Conservation (phyloP, 2,888 invertebrate species). For the Calliphora vomitoria region DNA sequence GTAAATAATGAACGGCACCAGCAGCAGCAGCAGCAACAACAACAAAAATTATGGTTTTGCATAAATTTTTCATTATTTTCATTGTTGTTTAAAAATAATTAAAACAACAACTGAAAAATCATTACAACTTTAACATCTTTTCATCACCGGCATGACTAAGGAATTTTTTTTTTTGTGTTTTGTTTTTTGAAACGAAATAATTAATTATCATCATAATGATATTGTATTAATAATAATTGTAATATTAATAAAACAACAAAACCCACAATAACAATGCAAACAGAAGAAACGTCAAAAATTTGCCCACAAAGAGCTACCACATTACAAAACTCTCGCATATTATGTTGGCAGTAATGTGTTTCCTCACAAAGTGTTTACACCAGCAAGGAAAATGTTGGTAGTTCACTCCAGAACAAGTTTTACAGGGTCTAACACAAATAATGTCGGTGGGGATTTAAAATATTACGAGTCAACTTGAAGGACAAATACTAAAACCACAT, state of each 20-base stretch:
- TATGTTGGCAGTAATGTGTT: background rate
- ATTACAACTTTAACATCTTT: slow-evolving; percentile 34
- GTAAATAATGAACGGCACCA: slow-evolving; percentile 35
- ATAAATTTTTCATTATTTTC: slow-evolving; percentile 25
- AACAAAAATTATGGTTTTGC: slow-evolving; percentile 24
- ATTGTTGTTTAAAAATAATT: slow-evolving; percentile 23
- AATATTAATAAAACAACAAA: slow-evolving; percentile 2
- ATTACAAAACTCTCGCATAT: background rate
- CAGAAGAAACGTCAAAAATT: background rate
- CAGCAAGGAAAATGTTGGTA: background rate
- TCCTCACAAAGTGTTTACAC: background rate
- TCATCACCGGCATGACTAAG: slow-evolving; percentile 20
- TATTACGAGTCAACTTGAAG: no score
- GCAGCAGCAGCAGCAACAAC: slow-evolving; percentile 7
- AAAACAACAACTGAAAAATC: slow-evolving; percentile 15
- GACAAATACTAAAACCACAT: no score
- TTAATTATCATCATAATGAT: slow-evolving; percentile 47
- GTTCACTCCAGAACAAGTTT: no score
- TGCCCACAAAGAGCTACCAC: background rate
- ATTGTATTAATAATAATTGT: slow-evolving; percentile 44
- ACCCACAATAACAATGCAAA: background rate
- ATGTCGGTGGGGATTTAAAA: no score
- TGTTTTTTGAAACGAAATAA: slow-evolving; percentile 30
- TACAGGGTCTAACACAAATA: no score
- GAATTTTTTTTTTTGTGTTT: background rate